Percentiles rank a stretch among this genome's conserved stretches.
These are phyloP conservation scores for Archilochus colubris DNA, from an alignment of 2,113 vertebrate species.

Conservation along the genomic window DNA sequence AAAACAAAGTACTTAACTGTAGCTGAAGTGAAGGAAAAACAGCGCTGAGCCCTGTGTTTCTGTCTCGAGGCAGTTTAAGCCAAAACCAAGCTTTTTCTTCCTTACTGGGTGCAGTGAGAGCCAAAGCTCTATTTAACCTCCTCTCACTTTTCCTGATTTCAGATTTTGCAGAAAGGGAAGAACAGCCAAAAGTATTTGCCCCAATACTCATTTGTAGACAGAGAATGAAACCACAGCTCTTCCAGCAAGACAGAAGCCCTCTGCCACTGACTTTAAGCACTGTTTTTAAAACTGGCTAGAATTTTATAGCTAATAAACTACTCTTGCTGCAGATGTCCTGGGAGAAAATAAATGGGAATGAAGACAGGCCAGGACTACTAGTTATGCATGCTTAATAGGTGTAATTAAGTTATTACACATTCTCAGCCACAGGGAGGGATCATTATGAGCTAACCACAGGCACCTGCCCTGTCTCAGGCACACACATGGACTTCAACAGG, in stretches of 20 bases:
- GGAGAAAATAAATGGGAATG: neutral
- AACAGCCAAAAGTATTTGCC: neutral
- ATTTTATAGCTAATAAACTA: neutral
- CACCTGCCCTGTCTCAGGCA: neutral
- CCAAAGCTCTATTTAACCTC: neutral
- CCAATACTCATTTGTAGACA: neutral
- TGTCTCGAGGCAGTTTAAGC: neutral
- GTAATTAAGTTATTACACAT: constrained; percentile 22
- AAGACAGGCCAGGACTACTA: neutral
- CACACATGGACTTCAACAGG: neutral
- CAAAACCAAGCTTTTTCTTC: neutral
- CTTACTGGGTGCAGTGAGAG: neutral
- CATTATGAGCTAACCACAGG: neutral
- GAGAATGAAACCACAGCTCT: neutral
- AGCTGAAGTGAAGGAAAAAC: constrained; percentile 21
- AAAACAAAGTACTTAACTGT: neutral
- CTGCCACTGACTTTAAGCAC: fast-evolving
- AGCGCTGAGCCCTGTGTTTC: neutral
- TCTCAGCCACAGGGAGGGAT: neutral
- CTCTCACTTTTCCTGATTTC: neutral
- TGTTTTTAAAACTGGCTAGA: neutral
- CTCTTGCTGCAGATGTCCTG: neutral
- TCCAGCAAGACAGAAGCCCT: neutral
- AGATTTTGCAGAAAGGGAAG: neutral
- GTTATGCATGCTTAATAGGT: constrained; percentile 2